A percentile compares a stretch with the other conserved stretches of the same genome.
phyloP scores from a whole-genome alignment of 2,888 invertebrate genomes.

The Patella ulyssiponensis region DNA sequence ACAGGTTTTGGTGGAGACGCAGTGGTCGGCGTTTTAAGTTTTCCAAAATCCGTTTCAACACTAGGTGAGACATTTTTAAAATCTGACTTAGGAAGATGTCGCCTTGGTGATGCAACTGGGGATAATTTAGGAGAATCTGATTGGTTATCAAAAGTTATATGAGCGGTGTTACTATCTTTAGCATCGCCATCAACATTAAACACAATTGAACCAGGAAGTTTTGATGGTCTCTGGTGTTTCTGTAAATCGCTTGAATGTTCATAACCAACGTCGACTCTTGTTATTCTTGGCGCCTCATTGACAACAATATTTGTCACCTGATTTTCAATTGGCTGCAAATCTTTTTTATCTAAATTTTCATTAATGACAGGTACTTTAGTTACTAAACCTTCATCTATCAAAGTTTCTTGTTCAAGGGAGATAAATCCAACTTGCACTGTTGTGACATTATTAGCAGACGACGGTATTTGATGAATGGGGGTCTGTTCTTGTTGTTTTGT shows the following conservation, averaged over 20 bases:
- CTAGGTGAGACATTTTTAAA: too few species aligned
- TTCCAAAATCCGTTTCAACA: not conserved
- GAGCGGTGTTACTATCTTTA: constrained; percentile 12
- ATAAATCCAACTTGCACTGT: constrained; percentile 9
- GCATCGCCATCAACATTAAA: constrained; percentile 17
- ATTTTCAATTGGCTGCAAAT: constrained; percentile 4
- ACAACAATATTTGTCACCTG: constrained; percentile 28
- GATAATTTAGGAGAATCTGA: not conserved
- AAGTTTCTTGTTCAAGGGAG: not conserved
- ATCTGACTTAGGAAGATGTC: not conserved
- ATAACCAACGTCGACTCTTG: constrained; percentile 20
- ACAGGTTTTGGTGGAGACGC: not conserved
- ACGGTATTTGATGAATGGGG: too few species aligned
- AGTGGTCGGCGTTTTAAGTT: not conserved
- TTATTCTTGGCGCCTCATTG: constrained; percentile 16
- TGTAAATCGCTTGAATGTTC: not conserved
- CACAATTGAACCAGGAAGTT: constrained; percentile 20
- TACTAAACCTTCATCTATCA: constrained; percentile 3
- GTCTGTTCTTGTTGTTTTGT: not conserved
- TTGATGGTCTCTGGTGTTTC: not conserved
- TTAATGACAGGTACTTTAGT: not conserved
- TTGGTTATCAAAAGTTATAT: constrained; percentile 27
- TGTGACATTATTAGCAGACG: not conserved
- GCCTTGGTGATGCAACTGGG: not conserved
- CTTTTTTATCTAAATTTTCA: not conserved